A percentile compares a stretch with the other conserved stretches of the same genome.
phyloP scores from a whole-genome alignment of 2,888 invertebrate species.

The Drosophila tanythrix region DNA sequence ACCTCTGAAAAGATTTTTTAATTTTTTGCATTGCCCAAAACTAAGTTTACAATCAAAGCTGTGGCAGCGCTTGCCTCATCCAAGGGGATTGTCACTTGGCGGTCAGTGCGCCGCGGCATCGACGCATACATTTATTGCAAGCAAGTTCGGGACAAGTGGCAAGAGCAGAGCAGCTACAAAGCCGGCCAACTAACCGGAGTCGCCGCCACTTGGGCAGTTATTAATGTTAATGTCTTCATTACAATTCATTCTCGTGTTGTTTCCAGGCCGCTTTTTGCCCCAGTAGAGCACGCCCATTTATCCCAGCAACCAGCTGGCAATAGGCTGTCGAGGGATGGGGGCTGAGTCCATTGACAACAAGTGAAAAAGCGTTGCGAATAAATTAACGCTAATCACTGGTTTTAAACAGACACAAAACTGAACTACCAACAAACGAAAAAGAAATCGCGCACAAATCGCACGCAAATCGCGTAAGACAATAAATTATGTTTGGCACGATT shows the following conservation, averaged over 20 bases:
- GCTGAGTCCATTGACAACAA: slow-evolving; percentile 1
- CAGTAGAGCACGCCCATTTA: slow-evolving; percentile 18
- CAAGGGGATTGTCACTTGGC: slow-evolving; percentile 8
- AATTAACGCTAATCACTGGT: slow-evolving; percentile 54
- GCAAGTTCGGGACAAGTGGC: slow-evolving; percentile 28
- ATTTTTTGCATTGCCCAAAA: neutral
- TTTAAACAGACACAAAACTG: slow-evolving; percentile 10
- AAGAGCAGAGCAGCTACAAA: neutral
- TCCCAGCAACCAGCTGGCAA: neutral
- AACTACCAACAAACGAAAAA: slow-evolving; percentile 36
- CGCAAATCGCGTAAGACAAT: slow-evolving; percentile 55
- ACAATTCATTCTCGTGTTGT: slow-evolving; percentile 62
- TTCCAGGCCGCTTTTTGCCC: slow-evolving; percentile 19
- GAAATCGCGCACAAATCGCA: slow-evolving; percentile 39
- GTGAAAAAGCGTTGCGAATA: slow-evolving; percentile 42
- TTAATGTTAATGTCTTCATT: slow-evolving; percentile 79
- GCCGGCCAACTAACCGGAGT: neutral
- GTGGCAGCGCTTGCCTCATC: neutral
- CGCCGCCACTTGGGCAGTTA: slow-evolving; percentile 59
- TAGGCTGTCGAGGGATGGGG: fast-evolving
- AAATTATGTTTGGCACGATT: slow-evolving; percentile 65
- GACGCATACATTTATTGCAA: slow-evolving; percentile 42
- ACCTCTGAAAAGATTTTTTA: neutral
- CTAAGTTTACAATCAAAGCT: neutral
- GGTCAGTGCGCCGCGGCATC: slow-evolving; percentile 6